Base-by-base conservation (phyloP, 2,113 vertebrate species). In the Nesogale talazaci region DNA sequence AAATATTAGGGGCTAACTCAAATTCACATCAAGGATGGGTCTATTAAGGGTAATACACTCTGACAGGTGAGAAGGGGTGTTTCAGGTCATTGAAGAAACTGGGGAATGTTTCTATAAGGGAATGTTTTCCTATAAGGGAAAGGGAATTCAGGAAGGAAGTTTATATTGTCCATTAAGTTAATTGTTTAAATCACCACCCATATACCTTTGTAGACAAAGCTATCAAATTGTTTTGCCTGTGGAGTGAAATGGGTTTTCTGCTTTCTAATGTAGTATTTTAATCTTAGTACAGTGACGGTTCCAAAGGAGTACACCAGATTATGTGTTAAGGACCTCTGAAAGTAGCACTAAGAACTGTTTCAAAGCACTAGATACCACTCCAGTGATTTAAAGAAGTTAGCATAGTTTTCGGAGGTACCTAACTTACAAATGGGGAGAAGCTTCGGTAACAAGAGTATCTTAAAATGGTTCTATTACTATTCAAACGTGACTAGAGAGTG, bases 321-420 rank as follows among this genome's bases (percentile, higher is more conserved):
- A 75, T 15, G 3, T 79, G 70, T 38, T 91, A 85, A 83, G 3
- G 72, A 85, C 83, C 90, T 79, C 59, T 72, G 57, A 17, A 93
- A 85, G 10, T 25, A 25, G 2, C 14, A 8, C 72, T 79, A 61
- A 79, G 29, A 38, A 84, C 63, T 40, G 16, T 29, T 86, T 88
- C 65, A 70, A 61, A 77, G 42, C 65, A 34, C 27, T 34, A 70
- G 40, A 22, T 63, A 29, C 46, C 36, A 81, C 85, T 77, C n/a
- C 14, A 34, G 70, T 86, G 86, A 56, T 38, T 94, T 90, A 79
- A 89, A 67, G 88, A 90, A 90, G 79, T 90, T 94, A 93, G 46
- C 86, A 77, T 31, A 77, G 59, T 96, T 94, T 96, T 89, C 83
- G 72, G 86, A 91, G 76, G 3, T 74, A 69, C 10, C 65, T 91